These are phyloP conservation scores for Eutrigla gurnardus DNA, from an alignment of 2,797 vertebrate species.

Conservation along the genomic window DNA sequence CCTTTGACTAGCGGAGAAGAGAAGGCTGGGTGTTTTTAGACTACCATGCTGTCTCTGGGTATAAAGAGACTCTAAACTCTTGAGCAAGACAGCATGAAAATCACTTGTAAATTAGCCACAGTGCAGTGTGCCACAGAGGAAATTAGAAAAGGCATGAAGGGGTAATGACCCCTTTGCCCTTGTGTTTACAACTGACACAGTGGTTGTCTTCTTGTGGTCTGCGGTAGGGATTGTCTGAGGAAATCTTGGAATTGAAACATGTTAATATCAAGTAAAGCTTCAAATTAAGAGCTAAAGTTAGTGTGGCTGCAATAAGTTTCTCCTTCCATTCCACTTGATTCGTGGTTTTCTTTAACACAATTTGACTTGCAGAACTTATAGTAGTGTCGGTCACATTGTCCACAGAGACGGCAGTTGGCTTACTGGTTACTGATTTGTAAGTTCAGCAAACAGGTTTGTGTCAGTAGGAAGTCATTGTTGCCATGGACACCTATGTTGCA, in stretches of 20 bases:
- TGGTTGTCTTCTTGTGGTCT: constrained; percentile 10
- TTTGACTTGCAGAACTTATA: constrained; percentile 49
- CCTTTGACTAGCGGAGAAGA: constrained; percentile 57
- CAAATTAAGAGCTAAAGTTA: neutral
- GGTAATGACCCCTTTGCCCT: constrained; percentile 65
- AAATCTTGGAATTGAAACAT: constrained; percentile 4
- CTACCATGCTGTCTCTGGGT: constrained; percentile 11
- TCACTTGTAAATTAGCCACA: constrained; percentile 15
- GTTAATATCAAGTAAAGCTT: neutral
- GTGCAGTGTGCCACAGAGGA: neutral
- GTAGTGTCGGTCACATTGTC: constrained; percentile 30
- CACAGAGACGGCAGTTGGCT: constrained; percentile 32
- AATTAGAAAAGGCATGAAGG: constrained; percentile 15
- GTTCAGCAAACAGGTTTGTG: constrained; percentile 73
- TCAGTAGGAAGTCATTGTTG: constrained; percentile 66
- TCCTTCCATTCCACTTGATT: constrained; percentile 6
- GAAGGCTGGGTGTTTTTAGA: constrained; percentile 1
- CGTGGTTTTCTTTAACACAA: constrained; percentile 1
- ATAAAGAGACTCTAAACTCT: constrained; percentile 9
- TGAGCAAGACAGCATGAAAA: constrained; percentile 15
- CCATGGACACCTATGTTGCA: constrained; percentile 56
- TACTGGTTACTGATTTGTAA: constrained; percentile 74
- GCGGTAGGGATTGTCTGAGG: neutral
- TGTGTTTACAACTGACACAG: constrained; percentile 60
- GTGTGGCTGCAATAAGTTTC: neutral